Conservation (phyloP, 2,888 invertebrate genomes). For the Agapostemon virescens region DNA sequence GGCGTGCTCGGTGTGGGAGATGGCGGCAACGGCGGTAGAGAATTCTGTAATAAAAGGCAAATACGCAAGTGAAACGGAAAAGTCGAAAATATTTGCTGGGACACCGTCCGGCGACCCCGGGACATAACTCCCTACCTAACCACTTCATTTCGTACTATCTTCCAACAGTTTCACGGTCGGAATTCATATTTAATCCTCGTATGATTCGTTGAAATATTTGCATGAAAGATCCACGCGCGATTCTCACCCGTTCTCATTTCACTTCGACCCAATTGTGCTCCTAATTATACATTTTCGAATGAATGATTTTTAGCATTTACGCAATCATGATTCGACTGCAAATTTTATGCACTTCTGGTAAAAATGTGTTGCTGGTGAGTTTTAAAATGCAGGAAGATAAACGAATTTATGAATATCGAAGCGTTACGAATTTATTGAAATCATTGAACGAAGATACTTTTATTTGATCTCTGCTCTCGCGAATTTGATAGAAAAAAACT, state of each 20-base stretch:
- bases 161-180: neutral
- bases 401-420: neutral
- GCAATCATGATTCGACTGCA: neutral
- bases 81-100: neutral
- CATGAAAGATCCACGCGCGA: neutral
- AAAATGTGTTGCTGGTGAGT: neutral
- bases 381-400: neutral
- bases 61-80: neutral
- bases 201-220: neutral
- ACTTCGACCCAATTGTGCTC: no score
- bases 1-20: constrained; percentile 79
- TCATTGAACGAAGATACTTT: neutral
- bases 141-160: neutral
- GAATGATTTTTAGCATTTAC: no score
- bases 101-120: neutral
- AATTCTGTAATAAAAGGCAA: constrained; percentile 69
- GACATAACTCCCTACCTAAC: neutral
- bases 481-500: neutral
- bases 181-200: neutral
- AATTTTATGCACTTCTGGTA: neutral
- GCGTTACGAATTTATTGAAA: neutral
- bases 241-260: neutral
- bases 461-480: neutral
- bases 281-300: neutral
- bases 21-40: constrained; percentile 79